Conservation (phyloP, 2,888 invertebrate genomes). For the Blera fallax region DNA sequence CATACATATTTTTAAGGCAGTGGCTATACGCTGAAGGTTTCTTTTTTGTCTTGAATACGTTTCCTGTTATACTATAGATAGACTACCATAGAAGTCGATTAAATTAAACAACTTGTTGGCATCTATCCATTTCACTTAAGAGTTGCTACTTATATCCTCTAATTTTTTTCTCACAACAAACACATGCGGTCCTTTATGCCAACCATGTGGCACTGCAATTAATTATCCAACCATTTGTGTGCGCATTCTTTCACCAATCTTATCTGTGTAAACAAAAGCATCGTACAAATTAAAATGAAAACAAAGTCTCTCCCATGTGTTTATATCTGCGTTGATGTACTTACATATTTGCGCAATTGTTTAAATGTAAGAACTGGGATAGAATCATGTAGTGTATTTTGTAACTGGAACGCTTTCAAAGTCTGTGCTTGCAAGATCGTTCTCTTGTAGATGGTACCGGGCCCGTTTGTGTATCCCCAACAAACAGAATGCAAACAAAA, state of each 20-base stretch:
- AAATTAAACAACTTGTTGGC: not conserved
- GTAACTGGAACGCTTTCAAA: conserved; percentile 31
- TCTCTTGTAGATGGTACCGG: not conserved
- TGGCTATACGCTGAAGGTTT: too few species aligned
- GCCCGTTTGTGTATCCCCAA: not conserved
- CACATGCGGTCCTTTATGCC: not conserved
- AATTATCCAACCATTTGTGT: not conserved
- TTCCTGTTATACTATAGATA: too few species aligned
- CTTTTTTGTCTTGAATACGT: too few species aligned
- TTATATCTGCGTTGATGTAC: not conserved
- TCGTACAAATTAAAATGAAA: not conserved
- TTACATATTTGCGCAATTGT: conserved; percentile 13
- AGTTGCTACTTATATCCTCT: not conserved
- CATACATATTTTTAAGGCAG: too few species aligned
- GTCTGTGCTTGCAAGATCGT: not conserved
- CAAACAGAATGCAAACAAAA: conserved; percentile 44
- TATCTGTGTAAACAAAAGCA: conserved; percentile 1
- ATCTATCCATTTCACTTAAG: not conserved
- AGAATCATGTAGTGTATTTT: not conserved
- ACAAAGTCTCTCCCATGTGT: not conserved
- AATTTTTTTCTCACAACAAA: not conserved
- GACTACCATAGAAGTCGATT: too few species aligned
- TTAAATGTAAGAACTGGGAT: conserved; percentile 4
- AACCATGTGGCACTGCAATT: conserved; percentile 8
- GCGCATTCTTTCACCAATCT: not conserved